These are phyloP conservation scores for Phallusia fumigata DNA, from an alignment of 23 tunicate genomes.

Conservation along the genomic window DNA sequence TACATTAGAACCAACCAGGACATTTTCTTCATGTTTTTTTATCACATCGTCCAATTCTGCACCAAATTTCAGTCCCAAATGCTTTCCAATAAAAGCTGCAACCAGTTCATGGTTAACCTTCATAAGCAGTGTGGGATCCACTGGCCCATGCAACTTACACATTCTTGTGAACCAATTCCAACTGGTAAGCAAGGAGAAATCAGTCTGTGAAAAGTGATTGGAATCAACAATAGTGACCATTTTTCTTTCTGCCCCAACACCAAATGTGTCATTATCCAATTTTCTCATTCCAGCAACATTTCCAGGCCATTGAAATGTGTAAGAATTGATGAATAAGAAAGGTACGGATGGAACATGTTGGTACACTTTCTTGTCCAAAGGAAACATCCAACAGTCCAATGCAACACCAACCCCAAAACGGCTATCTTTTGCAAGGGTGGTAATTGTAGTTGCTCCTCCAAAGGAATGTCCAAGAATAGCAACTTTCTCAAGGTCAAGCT, in stretches of 20 bases:
- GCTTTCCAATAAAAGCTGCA: constrained; percentile 57
- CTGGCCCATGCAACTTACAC: constrained; percentile 24
- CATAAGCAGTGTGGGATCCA: constrained; percentile 32
- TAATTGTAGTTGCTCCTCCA: constrained; percentile 77
- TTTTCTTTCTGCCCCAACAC: constrained; percentile 46
- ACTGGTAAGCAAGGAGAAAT: constrained; percentile 41
- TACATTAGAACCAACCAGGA: constrained; percentile 38
- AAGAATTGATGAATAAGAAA: constrained; percentile 69
- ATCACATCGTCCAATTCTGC: constrained; percentile 24
- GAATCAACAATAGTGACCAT: constrained; percentile 67
- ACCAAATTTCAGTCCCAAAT: constrained; percentile 43
- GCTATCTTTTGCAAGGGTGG: constrained; percentile 44
- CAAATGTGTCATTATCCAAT: constrained; percentile 50
- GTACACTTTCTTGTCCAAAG: constrained; percentile 48
- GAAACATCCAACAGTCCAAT: constrained; percentile 78
- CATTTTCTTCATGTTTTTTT: constrained; percentile 18
- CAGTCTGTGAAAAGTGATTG: constrained; percentile 55
- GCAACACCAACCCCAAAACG: constrained; percentile 73
- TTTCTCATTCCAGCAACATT: constrained; percentile 46
- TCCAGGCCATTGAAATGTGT: constrained; percentile 34
- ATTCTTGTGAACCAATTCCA: constrained; percentile 33
- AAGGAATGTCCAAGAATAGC: constrained; percentile 85
- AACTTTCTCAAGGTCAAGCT: constrained; percentile 54
- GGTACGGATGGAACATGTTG: constrained; percentile 31
- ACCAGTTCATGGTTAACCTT: constrained; percentile 41